Evolutionary conservation across 2,888 invertebrate species (phyloP).

Genomic region (Mimumesa dahlbomi): DNA sequence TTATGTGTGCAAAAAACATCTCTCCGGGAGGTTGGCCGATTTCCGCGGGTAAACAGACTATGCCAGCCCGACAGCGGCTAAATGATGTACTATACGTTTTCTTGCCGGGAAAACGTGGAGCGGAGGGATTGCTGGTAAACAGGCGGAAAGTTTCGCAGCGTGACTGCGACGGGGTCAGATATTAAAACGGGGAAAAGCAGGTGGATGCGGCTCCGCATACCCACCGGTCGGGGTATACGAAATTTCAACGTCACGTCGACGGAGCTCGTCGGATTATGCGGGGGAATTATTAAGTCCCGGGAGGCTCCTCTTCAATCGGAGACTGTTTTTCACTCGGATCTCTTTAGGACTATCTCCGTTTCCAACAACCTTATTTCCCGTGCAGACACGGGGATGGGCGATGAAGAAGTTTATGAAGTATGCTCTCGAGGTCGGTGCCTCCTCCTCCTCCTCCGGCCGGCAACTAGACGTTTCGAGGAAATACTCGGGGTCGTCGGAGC

Average conservation of each 20-base stretch:
- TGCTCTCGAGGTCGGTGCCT: too few relatives aligned
- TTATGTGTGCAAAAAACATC: constrained; percentile 27
- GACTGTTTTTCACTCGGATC: constrained; percentile 37
- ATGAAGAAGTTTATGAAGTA: not conserved
- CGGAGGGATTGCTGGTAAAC: constrained; percentile 16
- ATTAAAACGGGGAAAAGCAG: constrained; percentile 50
- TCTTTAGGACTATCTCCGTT: constrained; percentile 2
- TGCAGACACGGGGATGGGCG: not conserved
- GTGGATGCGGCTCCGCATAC: constrained; percentile 6
- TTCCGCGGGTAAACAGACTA: constrained; percentile 43
- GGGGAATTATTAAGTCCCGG: constrained; percentile 53
- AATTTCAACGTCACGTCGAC: constrained; percentile 20
- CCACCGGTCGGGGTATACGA: constrained; percentile 41
- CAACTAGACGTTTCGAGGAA: too few relatives aligned
- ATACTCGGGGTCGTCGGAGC: too few relatives aligned
- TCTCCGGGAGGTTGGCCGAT: constrained; percentile 29
- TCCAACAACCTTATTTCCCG: not conserved
- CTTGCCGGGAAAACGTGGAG: constrained; percentile 6
- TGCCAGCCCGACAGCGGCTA: constrained; percentile 41
- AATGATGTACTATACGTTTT: constrained; percentile 49
- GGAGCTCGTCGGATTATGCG: constrained; percentile 24
- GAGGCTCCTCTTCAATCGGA: constrained; percentile 17
- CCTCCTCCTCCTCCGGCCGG: too few relatives aligned
- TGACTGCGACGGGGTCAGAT: constrained; percentile 56
- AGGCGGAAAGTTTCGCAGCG: constrained; percentile 30